Base-by-base conservation (phyloP, 1,140 invertebrate genomes). In the Teleopsis dalmanni region DNA sequence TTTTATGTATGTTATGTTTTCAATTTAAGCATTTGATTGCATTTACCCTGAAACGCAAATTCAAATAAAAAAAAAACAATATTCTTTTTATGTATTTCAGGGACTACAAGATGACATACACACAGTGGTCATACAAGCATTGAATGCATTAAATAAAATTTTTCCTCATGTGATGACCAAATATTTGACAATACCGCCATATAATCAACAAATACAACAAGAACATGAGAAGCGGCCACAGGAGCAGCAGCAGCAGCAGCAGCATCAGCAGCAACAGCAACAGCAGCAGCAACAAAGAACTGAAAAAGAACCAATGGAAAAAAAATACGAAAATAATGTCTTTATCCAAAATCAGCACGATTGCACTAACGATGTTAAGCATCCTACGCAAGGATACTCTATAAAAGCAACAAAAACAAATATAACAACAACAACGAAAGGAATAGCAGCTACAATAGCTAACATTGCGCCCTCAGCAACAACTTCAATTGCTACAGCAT, bases 21-120 rank as follows among this genome's bases (percentile, higher is more conserved):
- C n/a, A n/a, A n/a, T n/a, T n/a, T n/a, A n/a, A n/a, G n/a, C n/a
- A n/a, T n/a, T n/a, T n/a, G n/a, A n/a, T n/a, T n/a, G n/a, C n/a
- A n/a, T n/a, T n/a, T n/a, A n/a, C n/a, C n/a, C n/a, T n/a, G n/a
- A n/a, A n/a, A n/a, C n/a, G n/a, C n/a, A n/a, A n/a, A n/a, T n/a
- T n/a, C n/a, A n/a, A n/a, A n/a, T n/a, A n/a, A n/a, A n/a, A n/a
- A n/a, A n/a, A n/a, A n/a, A n/a, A n/a, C n/a, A n/a, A n/a, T n/a
- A n/a, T n/a, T n/a, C n/a, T n/a, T n/a, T n/a, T 21, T 13, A 10
- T 40, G 54, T 52, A 48, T 62, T 62, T 42, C 58, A 83, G 81
- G 80, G 81, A 43, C 62, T 85, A 45, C 66, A 79, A 56, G 81
- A 84, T 60, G 78, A 81, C 56, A 70, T 69, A 52, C 67, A 71